Percentiles rank a stretch among this genome's conserved stretches.
Evolutionary conservation across 1,140 invertebrate species (phyloP).

Genomic region (Lepidurus arcticus): DNA sequence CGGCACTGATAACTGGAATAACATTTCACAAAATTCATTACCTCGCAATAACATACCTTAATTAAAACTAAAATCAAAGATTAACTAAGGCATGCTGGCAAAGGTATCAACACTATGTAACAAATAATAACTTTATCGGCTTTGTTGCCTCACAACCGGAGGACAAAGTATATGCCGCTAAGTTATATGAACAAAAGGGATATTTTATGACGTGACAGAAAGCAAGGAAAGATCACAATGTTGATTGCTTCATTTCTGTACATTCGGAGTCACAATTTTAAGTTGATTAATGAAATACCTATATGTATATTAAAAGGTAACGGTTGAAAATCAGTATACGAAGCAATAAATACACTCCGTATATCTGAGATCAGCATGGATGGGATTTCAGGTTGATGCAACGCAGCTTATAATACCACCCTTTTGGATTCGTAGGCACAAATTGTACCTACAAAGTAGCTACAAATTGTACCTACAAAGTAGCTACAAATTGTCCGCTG

Average conservation of each 20-base stretch:
- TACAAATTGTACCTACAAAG: neutral
- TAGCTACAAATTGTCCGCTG: neutral
- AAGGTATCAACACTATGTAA: neutral
- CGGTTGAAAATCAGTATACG: neutral
- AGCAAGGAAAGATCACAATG: neutral
- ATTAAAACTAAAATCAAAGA: no score
- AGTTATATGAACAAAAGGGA: neutral
- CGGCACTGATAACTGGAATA: no score
- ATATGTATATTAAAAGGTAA: neutral
- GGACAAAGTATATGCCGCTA: neutral
- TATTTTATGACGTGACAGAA: neutral
- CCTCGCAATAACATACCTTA: no score
- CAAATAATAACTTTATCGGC: neutral
- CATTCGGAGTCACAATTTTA: neutral
- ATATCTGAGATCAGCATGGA: neutral
- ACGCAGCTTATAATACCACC: neutral
- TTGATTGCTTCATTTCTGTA: neutral
- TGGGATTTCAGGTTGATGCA: neutral
- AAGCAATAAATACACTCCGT: neutral
- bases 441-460: neutral
- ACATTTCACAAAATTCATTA: no score
- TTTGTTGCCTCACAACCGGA: neutral
- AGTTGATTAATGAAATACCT: neutral
- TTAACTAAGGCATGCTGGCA: neutral
- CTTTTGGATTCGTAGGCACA: neutral